Base-by-base conservation (phyloP, 2,888 invertebrate genomes). In the Vanessa cardui region DNA sequence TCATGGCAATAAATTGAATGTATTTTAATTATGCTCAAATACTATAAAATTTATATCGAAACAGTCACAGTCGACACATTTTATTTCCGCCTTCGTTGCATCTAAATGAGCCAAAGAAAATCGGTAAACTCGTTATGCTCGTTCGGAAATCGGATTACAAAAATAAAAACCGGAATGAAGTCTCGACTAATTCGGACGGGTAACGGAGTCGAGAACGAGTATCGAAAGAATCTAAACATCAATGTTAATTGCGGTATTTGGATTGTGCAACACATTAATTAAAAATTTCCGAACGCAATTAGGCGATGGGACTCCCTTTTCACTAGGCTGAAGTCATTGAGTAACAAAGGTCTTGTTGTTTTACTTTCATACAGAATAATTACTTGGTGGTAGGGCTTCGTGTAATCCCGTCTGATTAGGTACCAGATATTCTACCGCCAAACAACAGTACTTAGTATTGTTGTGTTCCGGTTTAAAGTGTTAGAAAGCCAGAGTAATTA, bases 131-230 rank as follows among this genome's bases (percentile, higher is more conserved):
- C 39, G 68, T 58, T 60, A 26, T 44, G 39, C 68, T 50, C 18
- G 60, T 64, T 64, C 54, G 56, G 54, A 68, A 68, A 68, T 68
- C 64, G 56, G 64, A 56, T 64, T 64, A 63, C 26, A 67, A 15
- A 39, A 21, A 62, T 31, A 31, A 33, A 63, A 59, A 62, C 58
- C 58, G 49, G 61, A 61, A 56, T 56, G 39, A 61, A 56, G 54
- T 66, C 62, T 66, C 21, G 54, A 66, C 44, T 62, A 39, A 66
- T 62, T 47, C 58, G 59, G 64, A 52, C 52, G 45, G 45, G 45
- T 58, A 58, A 63, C 47, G 33, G 58, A 39, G 52, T 21, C 58
- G 44, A 44, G 39, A 58, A 52, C 58, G 58, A 58, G 63, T 64
- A 33, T 31, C n/a, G 12, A 58, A 58, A 49, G 33, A 39, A n/a